Conservation (phyloP, 2,888 invertebrate species). For the Therioaphis trifolii region DNA sequence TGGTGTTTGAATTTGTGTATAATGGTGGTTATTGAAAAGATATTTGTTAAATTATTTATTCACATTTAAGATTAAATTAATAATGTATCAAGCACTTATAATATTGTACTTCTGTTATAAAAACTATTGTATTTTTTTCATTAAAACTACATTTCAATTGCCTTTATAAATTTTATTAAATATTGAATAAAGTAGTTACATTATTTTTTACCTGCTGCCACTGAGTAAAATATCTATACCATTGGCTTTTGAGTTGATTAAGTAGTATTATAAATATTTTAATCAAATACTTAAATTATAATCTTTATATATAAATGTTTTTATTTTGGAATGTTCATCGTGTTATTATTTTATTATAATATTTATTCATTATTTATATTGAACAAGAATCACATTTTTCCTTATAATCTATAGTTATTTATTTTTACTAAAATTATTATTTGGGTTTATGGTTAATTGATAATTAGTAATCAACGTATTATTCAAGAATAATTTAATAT, state of each 20-base stretch:
- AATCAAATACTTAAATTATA: constrained; percentile 1
- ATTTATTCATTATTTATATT: not conserved
- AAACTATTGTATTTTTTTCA: not conserved
- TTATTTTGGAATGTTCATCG: not conserved
- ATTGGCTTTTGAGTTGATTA: not conserved
- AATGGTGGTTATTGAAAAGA: constrained; percentile 8
- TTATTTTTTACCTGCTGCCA: not conserved
- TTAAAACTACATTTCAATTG: too few species aligned
- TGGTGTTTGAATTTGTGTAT: constrained; percentile 6
- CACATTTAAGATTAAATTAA: not conserved
- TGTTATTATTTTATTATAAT: constrained; percentile 20
- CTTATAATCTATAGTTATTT: constrained; percentile 12
- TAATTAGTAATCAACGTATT: constrained; percentile 6
- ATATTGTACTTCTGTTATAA: not conserved
- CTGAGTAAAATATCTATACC: not conserved
- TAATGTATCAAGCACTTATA: not conserved
- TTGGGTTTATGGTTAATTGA: constrained; percentile 18
- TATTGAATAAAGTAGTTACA: not conserved
- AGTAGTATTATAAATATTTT: too few species aligned
- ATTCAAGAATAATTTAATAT: constrained; percentile 16
- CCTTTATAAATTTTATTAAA: not conserved
- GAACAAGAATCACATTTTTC: constrained; percentile 17
- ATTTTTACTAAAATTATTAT: constrained; percentile 23
- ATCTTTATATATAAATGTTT: constrained; percentile 12
- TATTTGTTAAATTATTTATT: not conserved